Base-by-base conservation (phyloP, 2,888 invertebrate genomes). In the Netelia fuscicornis region DNA sequence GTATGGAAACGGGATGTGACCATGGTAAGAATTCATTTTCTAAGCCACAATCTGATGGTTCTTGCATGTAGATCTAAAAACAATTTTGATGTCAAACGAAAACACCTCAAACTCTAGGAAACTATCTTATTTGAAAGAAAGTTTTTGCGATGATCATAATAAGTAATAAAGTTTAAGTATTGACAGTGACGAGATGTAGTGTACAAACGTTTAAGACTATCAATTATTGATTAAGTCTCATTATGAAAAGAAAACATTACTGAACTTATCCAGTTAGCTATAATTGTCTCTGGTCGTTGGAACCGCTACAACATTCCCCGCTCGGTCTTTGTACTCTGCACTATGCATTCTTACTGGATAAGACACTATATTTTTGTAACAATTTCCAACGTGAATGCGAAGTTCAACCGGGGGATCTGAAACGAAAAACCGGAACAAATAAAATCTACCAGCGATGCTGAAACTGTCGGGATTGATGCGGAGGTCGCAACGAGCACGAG, bases 1-100 rank as follows among this genome's bases (percentile, higher is more conserved):
- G 94, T 95, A 71, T 97, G 97, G 97, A 96, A 96, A 90, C 95
- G 97, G 88, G 97, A 97, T 94, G 95, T 97, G 88, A 96, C 96
- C 88, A 96, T 96, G 96, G 97, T 97, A 93, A 95, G 95, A 93
- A 74, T 64, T 23, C 58, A 56, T 56, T 54, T 56, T 70, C 20
- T 20, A n/a, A 17, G 5, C 11, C 30, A 6, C 25, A 11, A 52
- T 13, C 58, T 80, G 64, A 54, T 54, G 54, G 17, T 42, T 37
- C 6, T 6, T 37, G 6, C 6, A 37, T 37, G 5, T 37, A 37
- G 37, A 37, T 37, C 37, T 37, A 37, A 37, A 37, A 37, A 37
- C 6, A 5, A 37, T 37, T 37, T 37, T 37, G 6, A 6, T 6
- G 8, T 37, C 37, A 6, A 37, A 37, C 6, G 37, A 37, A 37